A percentile compares a stretch with the other conserved stretches of the same genome.
These are phyloP conservation scores for Mesocentrotus franciscanus DNA, from an alignment of 53 echinoderm and acorn worm genomes.

Conservation along the genomic window DNA sequence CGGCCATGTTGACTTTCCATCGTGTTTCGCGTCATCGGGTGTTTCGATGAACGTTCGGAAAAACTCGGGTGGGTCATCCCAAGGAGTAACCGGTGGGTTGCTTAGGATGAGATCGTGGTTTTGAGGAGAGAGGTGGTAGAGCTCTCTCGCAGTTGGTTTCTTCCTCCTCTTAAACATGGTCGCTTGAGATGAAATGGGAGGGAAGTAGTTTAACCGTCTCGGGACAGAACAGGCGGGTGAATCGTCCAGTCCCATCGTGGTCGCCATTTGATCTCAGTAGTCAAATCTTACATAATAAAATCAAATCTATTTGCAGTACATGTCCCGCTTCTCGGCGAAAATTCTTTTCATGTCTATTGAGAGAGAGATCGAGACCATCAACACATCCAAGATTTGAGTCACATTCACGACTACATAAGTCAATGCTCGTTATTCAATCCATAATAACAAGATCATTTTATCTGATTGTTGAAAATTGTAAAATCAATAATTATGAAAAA, in stretches of 20 bases:
- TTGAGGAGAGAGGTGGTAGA: conserved; percentile 44
- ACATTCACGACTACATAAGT: not conserved
- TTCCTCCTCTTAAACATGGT: conserved; percentile 50
- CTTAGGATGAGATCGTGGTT: conserved; percentile 40
- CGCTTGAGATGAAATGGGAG: conserved; percentile 40
- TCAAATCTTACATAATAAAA: not conserved
- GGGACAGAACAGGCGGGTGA: conserved; percentile 2
- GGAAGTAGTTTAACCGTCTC: conserved; percentile 41
- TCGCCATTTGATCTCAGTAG: not conserved
- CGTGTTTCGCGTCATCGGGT: not conserved
- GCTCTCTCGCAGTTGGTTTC: conserved; percentile 44
- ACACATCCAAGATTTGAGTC: not conserved
- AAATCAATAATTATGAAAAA: too few relatives aligned
- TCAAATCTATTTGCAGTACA: not conserved
- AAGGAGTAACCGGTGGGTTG: conserved; percentile 75
- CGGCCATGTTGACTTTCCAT: conserved; percentile 40
- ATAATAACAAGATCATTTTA: not conserved
- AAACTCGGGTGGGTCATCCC: conserved; percentile 67
- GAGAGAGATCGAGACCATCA: not conserved
- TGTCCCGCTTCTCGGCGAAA: not conserved
- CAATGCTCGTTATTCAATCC: not conserved
- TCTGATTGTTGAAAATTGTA: not conserved
- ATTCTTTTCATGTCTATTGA: not conserved
- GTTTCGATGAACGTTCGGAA: conserved; percentile 52
- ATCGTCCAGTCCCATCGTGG: conserved; percentile 19